Evolutionary conservation across 1,140 invertebrate species (phyloP), one percentile per base, ranked within the genome.

Genomic region (Alviniconcha marisindica): DNA sequence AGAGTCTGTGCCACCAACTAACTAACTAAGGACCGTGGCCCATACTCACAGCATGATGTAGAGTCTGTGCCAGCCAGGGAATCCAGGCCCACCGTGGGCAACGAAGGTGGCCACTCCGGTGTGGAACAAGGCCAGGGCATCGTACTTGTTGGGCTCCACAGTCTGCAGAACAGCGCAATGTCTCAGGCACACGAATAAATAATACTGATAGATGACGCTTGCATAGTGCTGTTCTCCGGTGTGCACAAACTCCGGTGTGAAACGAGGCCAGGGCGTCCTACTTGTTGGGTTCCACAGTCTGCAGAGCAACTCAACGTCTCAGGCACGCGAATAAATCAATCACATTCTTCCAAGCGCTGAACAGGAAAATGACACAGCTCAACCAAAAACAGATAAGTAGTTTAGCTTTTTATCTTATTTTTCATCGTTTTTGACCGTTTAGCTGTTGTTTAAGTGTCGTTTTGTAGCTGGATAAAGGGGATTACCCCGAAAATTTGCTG

Each of bases 121-220:
- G 77, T 92, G 91, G 4, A 90, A 82, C 42, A 86, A 84, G 38
- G 88, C 87, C 21, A 92, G 83, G 18, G 88, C 88, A 74, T 91
- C 90, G 44, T 89, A 92, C 81, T 89, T 89, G 77, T 91, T 91
- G 31, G 87, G 91, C 44, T 84, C 82, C 24, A 91, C 88, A 33
- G 82, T 88, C 89, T 91, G 84, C 14, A 88, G 83, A 33, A 77
- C 76, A 44, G 28, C 24, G 24, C 3, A 33, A 74, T 2, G 33
- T 74, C 21, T 31, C 33, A 36, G 5, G 21, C 2, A 36, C 33
- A 42, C 5, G 5, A 74, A 38, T 42, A 38, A 28, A 74, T 38
- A n/a, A 12, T 15, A 7, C 2, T 28, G 38, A 77, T 77, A 24
- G 5, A 24, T 74, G 42, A 28, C 3, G 42, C 5, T 1, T 33